Percentiles rank a stretch among this genome's conserved stretches.
Conservation (phyloP, 2,113 vertebrate genomes). For the Panurus biarmicus region DNA sequence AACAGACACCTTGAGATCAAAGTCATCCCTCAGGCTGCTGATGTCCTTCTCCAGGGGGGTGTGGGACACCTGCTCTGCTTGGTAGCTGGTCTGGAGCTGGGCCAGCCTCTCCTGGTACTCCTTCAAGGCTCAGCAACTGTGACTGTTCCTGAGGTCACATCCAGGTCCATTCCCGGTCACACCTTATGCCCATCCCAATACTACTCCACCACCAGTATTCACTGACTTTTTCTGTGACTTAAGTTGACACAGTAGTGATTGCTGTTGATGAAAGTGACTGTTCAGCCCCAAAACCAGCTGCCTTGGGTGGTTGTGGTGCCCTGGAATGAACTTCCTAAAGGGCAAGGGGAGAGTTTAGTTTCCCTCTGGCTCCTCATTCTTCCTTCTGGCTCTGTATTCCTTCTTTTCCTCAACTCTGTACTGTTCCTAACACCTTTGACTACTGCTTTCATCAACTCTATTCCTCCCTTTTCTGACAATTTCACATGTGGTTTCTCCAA, state of each 20-base stretch:
- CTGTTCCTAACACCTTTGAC: neutral
- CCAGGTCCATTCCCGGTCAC: neutral
- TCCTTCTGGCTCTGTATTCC: neutral
- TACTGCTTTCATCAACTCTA: neutral
- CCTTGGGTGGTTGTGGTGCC: neutral
- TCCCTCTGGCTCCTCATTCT: neutral
- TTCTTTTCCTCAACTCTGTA: neutral
- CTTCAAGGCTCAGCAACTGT: conserved; percentile 52
- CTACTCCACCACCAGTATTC: neutral
- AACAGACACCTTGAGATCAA: conserved; percentile 71
- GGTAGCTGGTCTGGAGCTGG: conserved; percentile 77
- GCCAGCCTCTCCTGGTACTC: conserved; percentile 81
- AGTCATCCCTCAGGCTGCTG: conserved; percentile 72
- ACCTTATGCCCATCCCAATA: neutral
- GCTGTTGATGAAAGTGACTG: neutral
- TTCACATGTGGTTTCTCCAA: neutral
- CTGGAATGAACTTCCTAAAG: neutral
- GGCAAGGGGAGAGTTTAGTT: neutral
- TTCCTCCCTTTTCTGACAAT: neutral
- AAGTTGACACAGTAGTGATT: neutral
- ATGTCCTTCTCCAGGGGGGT: conserved; percentile 82
- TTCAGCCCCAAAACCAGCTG: neutral
- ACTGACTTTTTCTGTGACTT: neutral
- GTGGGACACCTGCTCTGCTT: conserved; percentile 79
- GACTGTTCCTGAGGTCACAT: neutral